Conservation (phyloP, 2,888 invertebrate genomes). For the Mechanitis messenoides region DNA sequence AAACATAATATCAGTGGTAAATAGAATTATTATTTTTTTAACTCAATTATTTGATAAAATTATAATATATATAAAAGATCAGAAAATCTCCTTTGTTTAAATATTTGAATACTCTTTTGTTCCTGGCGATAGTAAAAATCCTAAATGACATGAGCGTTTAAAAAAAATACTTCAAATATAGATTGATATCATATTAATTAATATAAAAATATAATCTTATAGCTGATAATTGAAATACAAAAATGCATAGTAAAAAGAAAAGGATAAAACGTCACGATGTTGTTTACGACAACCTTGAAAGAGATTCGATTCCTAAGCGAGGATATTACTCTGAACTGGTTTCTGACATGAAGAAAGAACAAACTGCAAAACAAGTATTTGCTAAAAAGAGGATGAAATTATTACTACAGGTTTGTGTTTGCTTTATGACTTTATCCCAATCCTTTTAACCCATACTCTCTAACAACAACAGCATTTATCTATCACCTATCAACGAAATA, state of each 20-base stretch:
- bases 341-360: slow-evolving; percentile 66
- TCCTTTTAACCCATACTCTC: no score
- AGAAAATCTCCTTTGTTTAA: no score
- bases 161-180: slow-evolving; percentile 4
- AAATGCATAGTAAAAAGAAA: slow-evolving; percentile 61
- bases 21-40: no score
- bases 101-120: no score
- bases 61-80: no score
- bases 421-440: no score
- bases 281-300: slow-evolving; percentile 54
- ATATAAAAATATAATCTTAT: background rate
- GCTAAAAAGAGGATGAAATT: slow-evolving; percentile 65
- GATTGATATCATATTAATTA: background rate
- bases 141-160: background rate
- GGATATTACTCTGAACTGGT: slow-evolving; percentile 80
- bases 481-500: no score
- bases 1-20: no score
- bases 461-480: no score
- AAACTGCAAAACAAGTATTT: slow-evolving; percentile 50
- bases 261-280: slow-evolving; percentile 58
- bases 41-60: no score
- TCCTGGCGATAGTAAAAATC: background rate
- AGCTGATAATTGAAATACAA: slow-evolving; percentile 4
- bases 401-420: slow-evolving; percentile 50
- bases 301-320: slow-evolving; percentile 59